Evolutionary conservation across 2,888 invertebrate species (phyloP), one percentile per base, ranked within the genome.

Genomic region (Shargacucullia verbasci): DNA sequence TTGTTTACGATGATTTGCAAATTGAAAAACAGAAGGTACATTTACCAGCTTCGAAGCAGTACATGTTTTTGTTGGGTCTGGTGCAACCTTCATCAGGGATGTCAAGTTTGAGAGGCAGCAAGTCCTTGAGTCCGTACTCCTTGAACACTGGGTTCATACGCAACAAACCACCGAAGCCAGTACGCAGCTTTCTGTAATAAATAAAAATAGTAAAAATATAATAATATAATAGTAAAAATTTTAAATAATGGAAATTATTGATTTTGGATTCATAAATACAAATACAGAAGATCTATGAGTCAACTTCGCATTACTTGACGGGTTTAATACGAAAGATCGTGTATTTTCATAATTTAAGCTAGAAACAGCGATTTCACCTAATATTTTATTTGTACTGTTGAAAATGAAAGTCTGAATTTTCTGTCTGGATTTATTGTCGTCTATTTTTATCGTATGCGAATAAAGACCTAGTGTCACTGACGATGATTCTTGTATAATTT

Each of bases 81-180:
- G 98, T 98, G 88, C 98, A 98, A 33, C 98, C 98, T 93, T 98
- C 98, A 83, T 98, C 98, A 12, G 98, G 98, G 73, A 98, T 96
- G 80, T 98, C 98, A 47, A 98, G 93, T 86, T 98, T 98, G 46
- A 98, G 91, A 0, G 98, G 98, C 38, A 98, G 89, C 67, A 98
- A 92, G 83, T 98, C 98, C 84, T 98, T 98, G 0, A 98, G 94
- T 0, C 98, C 98, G 73, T 97, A 98, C 80, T 98, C 97, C 64
- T 96, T 95, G 89, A 98, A 98, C 0, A 97, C 97, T 11, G 98
- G 97, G 88, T 98, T 98, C 97, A 98, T 98, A 31, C 98, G 95
- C 77, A 98, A 84, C 12, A 97, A 91, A 47, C 98, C 98, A 9
- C 96, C 97, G 76, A 96, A 97, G 25, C 98, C 98, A 8, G 97